Evolutionary conservation across 2,113 vertebrate species (phyloP).

Genomic region (Merops nubicus): DNA sequence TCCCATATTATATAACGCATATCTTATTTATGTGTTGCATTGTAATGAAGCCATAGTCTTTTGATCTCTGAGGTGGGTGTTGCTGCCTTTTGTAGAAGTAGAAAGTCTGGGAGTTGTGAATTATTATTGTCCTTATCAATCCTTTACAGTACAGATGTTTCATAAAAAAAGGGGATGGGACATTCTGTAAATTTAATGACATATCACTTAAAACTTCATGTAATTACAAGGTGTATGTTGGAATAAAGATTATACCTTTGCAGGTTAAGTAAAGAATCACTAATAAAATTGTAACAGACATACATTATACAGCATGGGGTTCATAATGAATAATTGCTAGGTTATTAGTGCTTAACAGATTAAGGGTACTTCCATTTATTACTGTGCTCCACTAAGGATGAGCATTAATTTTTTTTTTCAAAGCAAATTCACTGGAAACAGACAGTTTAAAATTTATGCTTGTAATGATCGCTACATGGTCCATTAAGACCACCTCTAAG

Average conservation of each 20-base stretch:
- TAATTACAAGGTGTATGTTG: slow-evolving; percentile 2
- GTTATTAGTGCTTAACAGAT: slow-evolving; percentile 83
- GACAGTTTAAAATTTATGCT: slow-evolving; percentile 84
- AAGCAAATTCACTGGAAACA: slow-evolving; percentile 82
- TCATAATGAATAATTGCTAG: slow-evolving; percentile 78
- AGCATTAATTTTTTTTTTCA: slow-evolving; percentile 80
- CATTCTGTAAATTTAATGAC: slow-evolving; percentile 9
- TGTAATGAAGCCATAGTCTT: background rate
- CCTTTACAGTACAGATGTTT: slow-evolving; percentile 10
- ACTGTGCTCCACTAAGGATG: slow-evolving; percentile 73
- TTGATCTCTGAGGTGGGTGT: background rate
- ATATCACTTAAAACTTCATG: slow-evolving; percentile 15
- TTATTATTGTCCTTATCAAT: background rate
- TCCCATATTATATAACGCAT: background rate
- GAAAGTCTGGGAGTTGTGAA: background rate
- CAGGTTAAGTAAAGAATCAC: slow-evolving; percentile 61
- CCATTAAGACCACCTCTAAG: slow-evolving; percentile 88
- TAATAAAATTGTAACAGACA: slow-evolving; percentile 54
- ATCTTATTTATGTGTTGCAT: background rate
- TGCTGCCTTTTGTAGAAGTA: background rate
- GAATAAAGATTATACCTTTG: slow-evolving; percentile 47
- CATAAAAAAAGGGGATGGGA: background rate
- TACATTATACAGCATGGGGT: slow-evolving; percentile 67
- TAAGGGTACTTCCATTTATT: slow-evolving; percentile 83
- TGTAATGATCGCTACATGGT: slow-evolving; percentile 84